Evolutionary conservation across 1,140 invertebrate species (phyloP).

Genomic region (Musca vetustissima): DNA sequence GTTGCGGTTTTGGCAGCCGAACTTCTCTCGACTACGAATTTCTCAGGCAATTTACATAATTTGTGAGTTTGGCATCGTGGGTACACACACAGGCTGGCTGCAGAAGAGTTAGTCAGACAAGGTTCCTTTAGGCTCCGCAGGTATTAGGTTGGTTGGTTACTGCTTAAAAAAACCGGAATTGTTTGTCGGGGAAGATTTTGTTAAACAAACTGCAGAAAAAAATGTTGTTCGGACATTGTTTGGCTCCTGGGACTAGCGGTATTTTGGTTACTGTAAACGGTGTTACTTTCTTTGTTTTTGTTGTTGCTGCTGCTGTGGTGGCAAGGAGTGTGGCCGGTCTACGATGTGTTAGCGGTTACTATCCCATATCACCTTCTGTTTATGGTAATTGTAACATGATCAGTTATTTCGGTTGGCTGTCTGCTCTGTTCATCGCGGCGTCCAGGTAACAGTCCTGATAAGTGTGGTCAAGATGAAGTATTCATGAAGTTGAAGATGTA

Average conservation of each 20-base stretch:
- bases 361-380: constrained; percentile 16
- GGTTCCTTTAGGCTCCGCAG: no score
- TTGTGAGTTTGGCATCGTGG: constrained; percentile 9
- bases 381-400: constrained; percentile 24
- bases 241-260: constrained; percentile 3
- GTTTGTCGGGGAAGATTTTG: background rate
- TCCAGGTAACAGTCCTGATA: background rate
- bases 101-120: no score
- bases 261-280: background rate
- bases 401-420: constrained; percentile 4
- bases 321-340: no score
- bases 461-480: constrained; percentile 15
- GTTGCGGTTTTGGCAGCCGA: no score
- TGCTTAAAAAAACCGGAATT: background rate
- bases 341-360: constrained; percentile 4
- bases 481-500: no score
- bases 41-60: constrained; percentile 24
- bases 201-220: background rate
- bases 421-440: background rate
- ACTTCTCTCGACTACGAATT: background rate
- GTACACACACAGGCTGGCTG: no score
- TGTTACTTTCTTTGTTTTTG: background rate
- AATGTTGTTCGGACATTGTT: no score
- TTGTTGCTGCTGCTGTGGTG: background rate
- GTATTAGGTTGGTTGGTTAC: no score